Conservation (phyloP, 2,113 vertebrate genomes). For the Trinectes maculatus region DNA sequence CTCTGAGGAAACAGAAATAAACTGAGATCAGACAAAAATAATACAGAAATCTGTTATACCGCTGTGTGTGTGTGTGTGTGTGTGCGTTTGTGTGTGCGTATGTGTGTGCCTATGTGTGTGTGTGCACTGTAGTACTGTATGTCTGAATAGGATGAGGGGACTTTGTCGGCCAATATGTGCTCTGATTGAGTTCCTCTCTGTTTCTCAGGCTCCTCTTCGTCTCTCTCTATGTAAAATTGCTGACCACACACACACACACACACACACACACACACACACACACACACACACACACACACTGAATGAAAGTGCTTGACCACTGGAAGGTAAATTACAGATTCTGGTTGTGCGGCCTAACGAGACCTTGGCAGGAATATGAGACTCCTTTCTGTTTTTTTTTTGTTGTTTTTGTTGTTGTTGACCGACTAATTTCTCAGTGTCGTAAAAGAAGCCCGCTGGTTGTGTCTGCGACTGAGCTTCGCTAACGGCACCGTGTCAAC, state of each 20-base stretch:
- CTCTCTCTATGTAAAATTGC: slow-evolving; percentile 58
- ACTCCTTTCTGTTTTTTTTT: slow-evolving; percentile 41
- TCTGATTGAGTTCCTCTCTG: slow-evolving; percentile 53
- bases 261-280: neutral
- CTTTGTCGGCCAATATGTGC: slow-evolving; percentile 46
- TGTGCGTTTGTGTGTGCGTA: neutral
- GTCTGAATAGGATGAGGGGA: slow-evolving; percentile 64
- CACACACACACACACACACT: slow-evolving; percentile 30
- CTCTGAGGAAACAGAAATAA: slow-evolving; percentile 53
- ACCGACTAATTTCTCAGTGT: slow-evolving; percentile 61
- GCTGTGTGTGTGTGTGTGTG: neutral
- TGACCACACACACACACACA: slow-evolving; percentile 36
- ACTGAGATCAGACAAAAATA: slow-evolving; percentile 48
- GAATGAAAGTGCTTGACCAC: slow-evolving; percentile 70
- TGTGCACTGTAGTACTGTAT: too few relatives aligned
- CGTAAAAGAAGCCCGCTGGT: slow-evolving; percentile 69
- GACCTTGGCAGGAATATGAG: slow-evolving; percentile 60
- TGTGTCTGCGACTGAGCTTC: slow-evolving; percentile 52
- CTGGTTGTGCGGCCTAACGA: slow-evolving; percentile 46
- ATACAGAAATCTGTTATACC: slow-evolving; percentile 27
- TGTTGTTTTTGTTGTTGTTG: slow-evolving; percentile 25
- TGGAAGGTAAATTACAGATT: slow-evolving; percentile 76
- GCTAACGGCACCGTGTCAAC: slow-evolving; percentile 53
- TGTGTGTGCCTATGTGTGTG: neutral
- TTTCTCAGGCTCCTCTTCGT: slow-evolving; percentile 46